These are phyloP conservation scores for Imbricaverruca yamaguchii DNA, from an alignment of 2,888 invertebrate species.

Conservation along the genomic window DNA sequence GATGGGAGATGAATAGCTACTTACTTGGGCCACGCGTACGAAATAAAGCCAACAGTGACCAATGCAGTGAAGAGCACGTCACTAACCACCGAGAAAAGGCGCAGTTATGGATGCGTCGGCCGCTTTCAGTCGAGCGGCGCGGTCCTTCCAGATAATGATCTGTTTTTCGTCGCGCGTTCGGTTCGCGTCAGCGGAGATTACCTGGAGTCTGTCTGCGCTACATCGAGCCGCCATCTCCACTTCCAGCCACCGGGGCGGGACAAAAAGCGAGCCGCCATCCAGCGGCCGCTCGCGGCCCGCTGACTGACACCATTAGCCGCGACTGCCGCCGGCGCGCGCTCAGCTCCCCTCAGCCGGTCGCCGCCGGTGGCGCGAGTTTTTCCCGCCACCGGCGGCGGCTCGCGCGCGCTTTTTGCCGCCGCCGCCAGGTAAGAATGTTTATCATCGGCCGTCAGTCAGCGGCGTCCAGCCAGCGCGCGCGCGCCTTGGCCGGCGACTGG, in stretches of 20 bases:
- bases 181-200: not conserved
- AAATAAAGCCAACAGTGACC: too few relatives aligned
- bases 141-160: not conserved
- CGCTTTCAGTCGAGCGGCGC: too few relatives aligned
- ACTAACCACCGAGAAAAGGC: too few relatives aligned
- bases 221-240: not conserved
- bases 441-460: conserved; percentile 1
- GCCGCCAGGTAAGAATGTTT: conserved; percentile 18
- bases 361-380: not conserved
- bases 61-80: too few relatives aligned
- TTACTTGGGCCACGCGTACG: too few relatives aligned
- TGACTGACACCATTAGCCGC: not conserved
- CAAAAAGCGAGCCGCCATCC: not conserved
- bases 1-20: too few relatives aligned
- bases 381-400: too few relatives aligned
- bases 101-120: too few relatives aligned
- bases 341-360: not conserved
- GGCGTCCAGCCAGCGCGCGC: not conserved
- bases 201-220: not conserved
- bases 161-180: not conserved
- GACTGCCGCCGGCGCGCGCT: not conserved
- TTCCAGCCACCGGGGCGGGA: not conserved
- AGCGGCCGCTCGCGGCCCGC: not conserved
- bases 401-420: not conserved
- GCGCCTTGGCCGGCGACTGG: not conserved